phyloP scores from a whole-genome alignment of 2,797 vertebrate species.

The Arnoldichthys spilopterus region DNA sequence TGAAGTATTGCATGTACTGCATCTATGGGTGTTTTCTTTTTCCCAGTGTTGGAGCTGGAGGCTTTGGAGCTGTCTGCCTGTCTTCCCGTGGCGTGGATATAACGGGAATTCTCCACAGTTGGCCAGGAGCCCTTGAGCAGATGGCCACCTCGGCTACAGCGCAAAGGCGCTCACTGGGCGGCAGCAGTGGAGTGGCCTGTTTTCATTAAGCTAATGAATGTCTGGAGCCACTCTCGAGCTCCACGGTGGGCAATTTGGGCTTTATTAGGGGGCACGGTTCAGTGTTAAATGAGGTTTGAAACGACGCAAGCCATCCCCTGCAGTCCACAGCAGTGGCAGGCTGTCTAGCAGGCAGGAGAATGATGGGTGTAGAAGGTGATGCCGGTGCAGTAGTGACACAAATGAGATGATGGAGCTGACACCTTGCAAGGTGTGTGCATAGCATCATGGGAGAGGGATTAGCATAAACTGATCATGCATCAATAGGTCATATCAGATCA shows the following conservation, averaged over 20 bases:
- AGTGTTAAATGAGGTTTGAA: slow-evolving; percentile 82
- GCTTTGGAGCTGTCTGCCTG: slow-evolving; percentile 59
- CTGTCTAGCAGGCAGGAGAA: slow-evolving; percentile 61
- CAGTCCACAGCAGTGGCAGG: slow-evolving; percentile 67
- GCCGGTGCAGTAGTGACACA: slow-evolving; percentile 57
- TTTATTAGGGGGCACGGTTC: slow-evolving; percentile 73
- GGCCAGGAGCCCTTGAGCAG: slow-evolving; percentile 78
- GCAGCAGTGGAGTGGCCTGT: slow-evolving; percentile 77
- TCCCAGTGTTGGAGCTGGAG: slow-evolving; percentile 67
- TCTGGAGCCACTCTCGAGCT: slow-evolving; percentile 75
- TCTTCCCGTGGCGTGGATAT: slow-evolving; percentile 66
- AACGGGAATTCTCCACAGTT: slow-evolving; percentile 77
- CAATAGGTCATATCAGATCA: slow-evolving; percentile 17
- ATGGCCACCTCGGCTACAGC: slow-evolving; percentile 72
- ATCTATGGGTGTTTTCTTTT: slow-evolving; percentile 48
- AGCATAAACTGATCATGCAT: slow-evolving; percentile 5
- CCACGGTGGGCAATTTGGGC: slow-evolving; percentile 76
- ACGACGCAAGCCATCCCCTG: slow-evolving; percentile 74
- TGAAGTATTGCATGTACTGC: slow-evolving; percentile 63
- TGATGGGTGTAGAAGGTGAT: slow-evolving; percentile 40
- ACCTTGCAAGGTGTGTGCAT: slow-evolving; percentile 34
- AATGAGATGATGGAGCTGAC: slow-evolving; percentile 51
- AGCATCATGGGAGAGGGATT: slow-evolving; percentile 5
- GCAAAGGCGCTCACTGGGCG: slow-evolving; percentile 70
- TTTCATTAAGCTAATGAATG: slow-evolving; percentile 87